Conservation (phyloP, 2,888 invertebrate genomes). For the Vandiemenella viatica region DNA sequence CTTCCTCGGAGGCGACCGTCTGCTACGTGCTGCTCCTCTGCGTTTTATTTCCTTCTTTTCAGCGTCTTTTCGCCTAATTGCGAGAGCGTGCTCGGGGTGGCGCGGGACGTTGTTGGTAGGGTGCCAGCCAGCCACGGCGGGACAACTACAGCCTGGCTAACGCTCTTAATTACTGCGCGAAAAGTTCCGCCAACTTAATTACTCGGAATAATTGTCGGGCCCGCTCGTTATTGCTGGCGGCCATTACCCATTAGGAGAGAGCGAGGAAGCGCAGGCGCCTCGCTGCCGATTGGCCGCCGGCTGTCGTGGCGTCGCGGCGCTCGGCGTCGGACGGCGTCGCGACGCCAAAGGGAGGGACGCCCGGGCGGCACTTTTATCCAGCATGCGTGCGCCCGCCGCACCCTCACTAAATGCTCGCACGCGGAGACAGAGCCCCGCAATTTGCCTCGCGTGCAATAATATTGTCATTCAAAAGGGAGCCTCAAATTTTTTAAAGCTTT, state of each 20-base stretch:
- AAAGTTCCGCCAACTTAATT: constrained; percentile 15
- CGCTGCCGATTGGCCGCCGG: not conserved
- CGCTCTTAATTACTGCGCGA: constrained; percentile 13
- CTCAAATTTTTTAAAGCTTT: too few species aligned
- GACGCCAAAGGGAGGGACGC: too few species aligned
- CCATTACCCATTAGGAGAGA: constrained; percentile 9
- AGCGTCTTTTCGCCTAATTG: constrained; percentile 1
- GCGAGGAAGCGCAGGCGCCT: too few species aligned
- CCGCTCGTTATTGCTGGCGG: constrained; percentile 7
- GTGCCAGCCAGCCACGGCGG: not conserved
- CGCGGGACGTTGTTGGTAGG: too few species aligned
- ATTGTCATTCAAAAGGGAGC: not conserved
- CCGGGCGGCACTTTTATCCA: too few species aligned
- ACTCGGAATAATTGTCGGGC: constrained; percentile 16
- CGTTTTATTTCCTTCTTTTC: constrained; percentile 1
- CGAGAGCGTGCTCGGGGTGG: not conserved
- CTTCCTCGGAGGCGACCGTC: constrained; percentile 4
- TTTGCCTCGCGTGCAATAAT: not conserved
- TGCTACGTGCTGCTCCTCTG: not conserved
- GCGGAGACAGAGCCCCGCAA: not conserved
- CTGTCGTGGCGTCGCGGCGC: too few species aligned
- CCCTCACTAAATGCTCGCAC: too few species aligned
- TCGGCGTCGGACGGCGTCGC: too few species aligned
- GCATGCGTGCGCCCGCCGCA: too few species aligned
- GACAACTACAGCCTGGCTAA: constrained; percentile 5